Evolutionary conservation across 1,140 invertebrate genomes (phyloP), one percentile per base, ranked within the genome.

Genomic region (Lysiphlebus fabarum): DNA sequence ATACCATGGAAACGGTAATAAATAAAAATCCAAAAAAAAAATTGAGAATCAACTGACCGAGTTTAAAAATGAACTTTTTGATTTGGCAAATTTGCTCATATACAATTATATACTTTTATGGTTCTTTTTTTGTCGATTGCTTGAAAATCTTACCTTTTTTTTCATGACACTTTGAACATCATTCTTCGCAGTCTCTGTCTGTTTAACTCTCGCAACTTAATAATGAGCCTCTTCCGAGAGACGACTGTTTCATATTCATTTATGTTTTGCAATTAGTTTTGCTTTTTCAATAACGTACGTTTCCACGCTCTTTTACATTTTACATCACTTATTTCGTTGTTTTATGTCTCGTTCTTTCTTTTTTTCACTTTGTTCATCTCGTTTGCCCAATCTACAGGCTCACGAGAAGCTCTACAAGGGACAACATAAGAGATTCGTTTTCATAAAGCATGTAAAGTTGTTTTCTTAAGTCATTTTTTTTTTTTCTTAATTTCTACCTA

Each of bases 101-200:
- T n/a, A n/a, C n/a, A n/a, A n/a, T n/a, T n/a, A n/a, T n/a, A n/a
- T n/a, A n/a, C 17, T 26, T 26, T 26, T 26, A 1, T 26, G 17
- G 17, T 26, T 26, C 17, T 26, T 26, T 26, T 26, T 26, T 26
- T 2, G 17, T 26, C 17, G 17, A 2, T 26, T 26, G 4, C 17
- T 26, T 26, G 17, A 26, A 26, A 67, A 70, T 66, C 74, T 77
- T 75, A 76, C 75, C 74, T 26, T 4, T 26, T 77, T 69, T 70
- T 67, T 66, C n/a, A 54, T 70, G 70, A 72, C 73, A 76, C 71
- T 71, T 67, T 68, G 62, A 58, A 64, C 62, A 67, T 66, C 67
- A 66, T 70, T 67, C 65, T 70, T 67, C 73, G 66, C 66, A 63
- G 58, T 65, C 59, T 66, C 49, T 64, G 65, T 61, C 62, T 59